Conservation (phyloP, 2,888 invertebrate genomes). For the Cerastis leucographa region DNA sequence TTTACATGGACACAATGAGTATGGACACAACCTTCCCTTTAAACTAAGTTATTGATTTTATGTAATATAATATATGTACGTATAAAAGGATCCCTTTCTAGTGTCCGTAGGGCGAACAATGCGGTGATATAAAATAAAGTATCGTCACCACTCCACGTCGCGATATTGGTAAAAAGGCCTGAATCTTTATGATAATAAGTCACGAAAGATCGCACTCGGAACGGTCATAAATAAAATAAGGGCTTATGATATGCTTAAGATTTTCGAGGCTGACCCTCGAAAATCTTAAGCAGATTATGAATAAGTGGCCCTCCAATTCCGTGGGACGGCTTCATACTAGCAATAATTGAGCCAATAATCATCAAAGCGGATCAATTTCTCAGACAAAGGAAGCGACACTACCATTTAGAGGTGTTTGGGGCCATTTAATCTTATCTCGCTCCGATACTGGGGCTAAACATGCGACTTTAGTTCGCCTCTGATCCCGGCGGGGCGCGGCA, state of each 20-base stretch:
- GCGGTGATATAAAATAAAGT: slow-evolving; percentile 70
- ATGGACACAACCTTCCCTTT: slow-evolving; percentile 50
- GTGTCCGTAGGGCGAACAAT: slow-evolving; percentile 64
- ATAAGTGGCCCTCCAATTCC: slow-evolving; percentile 73
- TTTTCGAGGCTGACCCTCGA: slow-evolving; percentile 73
- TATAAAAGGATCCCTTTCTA: slow-evolving; percentile 64
- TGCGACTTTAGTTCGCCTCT: slow-evolving; percentile 60
- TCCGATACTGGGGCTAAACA: slow-evolving; percentile 70
- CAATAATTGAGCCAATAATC: too few relatives aligned
- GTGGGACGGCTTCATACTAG: slow-evolving; percentile 59
- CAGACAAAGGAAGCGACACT: slow-evolving; percentile 73
- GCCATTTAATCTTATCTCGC: slow-evolving; percentile 75
- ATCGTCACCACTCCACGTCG: slow-evolving; percentile 64
- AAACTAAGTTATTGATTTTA: slow-evolving; percentile 60
- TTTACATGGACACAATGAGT: slow-evolving; percentile 47
- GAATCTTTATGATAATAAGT: slow-evolving; percentile 73
- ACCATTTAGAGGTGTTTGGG: slow-evolving; percentile 73
- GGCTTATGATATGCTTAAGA: too few relatives aligned
- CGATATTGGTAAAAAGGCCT: slow-evolving; percentile 68
- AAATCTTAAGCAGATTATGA: slow-evolving; percentile 77
- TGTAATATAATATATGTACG: slow-evolving; percentile 50
- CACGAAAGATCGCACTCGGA: slow-evolving; percentile 67
- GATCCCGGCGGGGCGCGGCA: slow-evolving; percentile 55
- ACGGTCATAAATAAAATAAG: slow-evolving; percentile 76
- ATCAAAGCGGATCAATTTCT: slow-evolving; percentile 76